A percentile compares a stretch with the other conserved stretches of the same genome.
Evolutionary conservation across 2,797 vertebrate genomes (phyloP).

Genomic region (Acestrorhynchus altus): DNA sequence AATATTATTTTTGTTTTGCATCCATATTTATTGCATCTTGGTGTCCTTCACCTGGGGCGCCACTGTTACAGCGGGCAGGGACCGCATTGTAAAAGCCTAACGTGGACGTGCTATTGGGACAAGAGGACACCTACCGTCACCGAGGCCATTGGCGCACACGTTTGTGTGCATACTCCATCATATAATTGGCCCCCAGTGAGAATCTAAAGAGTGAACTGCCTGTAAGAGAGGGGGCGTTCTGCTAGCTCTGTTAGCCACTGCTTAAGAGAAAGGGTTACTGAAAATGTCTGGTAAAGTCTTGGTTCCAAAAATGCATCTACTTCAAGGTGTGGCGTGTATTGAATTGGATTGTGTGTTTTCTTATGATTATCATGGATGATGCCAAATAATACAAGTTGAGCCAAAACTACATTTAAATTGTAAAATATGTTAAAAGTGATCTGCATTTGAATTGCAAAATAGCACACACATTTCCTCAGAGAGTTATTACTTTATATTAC

Average conservation of each 20-base stretch:
- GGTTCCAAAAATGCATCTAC: not conserved
- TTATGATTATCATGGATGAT: not conserved
- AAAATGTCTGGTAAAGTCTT: constrained; percentile 9
- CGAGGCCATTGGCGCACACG: constrained; percentile 44
- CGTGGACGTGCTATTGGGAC: constrained; percentile 36
- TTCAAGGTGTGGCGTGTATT: not conserved
- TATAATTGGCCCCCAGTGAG: constrained; percentile 60
- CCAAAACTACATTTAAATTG: constrained; percentile 40
- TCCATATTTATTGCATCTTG: constrained; percentile 66
- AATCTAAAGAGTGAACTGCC: constrained; percentile 40
- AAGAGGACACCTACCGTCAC: constrained; percentile 42
- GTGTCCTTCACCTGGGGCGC: constrained; percentile 61
- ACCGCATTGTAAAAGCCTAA: constrained; percentile 54
- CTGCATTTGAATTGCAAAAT: constrained; percentile 44
- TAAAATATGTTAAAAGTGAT: constrained; percentile 37
- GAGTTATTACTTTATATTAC: constrained; percentile 39
- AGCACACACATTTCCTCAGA: constrained; percentile 33
- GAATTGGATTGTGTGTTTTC: too few relatives aligned
- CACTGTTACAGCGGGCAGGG: constrained; percentile 42
- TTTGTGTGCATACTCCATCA: constrained; percentile 50
- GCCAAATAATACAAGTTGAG: constrained; percentile 13
- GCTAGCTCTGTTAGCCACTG: constrained; percentile 35
- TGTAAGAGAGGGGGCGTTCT: constrained; percentile 25
- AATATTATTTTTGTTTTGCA: constrained; percentile 68
- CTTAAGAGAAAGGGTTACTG: not conserved